Evolutionary conservation across 2,797 vertebrate species (phyloP).

Genomic region (Coregonus sp.): DNA sequence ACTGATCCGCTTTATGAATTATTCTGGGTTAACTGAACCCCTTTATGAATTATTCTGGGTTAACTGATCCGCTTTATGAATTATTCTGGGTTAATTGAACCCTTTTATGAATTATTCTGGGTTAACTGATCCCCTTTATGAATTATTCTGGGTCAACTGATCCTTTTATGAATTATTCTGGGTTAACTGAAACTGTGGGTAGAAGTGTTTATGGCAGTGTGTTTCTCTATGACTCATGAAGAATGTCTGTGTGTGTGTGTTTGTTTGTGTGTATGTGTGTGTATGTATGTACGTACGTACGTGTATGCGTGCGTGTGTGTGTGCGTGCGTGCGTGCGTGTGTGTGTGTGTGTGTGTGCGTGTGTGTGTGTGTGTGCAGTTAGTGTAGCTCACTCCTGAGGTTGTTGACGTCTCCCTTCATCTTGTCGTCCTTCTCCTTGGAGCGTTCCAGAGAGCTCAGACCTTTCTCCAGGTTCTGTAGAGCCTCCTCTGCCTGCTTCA

Average conservation of each 20-base stretch:
- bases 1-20: not conserved
- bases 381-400: constrained; percentile 85
- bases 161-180: not conserved
- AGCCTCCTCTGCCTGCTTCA: constrained; percentile 89
- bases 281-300: no score
- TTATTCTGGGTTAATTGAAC: not conserved
- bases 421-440: constrained; percentile 87
- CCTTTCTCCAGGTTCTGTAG: constrained; percentile 90
- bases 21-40: not conserved
- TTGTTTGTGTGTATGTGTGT: not conserved
- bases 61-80: not conserved
- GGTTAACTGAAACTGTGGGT: not conserved
- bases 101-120: no score
- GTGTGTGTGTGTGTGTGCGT: no score
- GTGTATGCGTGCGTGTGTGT: no score
- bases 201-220: not conserved
- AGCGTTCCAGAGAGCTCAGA: constrained; percentile 83
- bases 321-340: no score
- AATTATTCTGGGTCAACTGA: no score
- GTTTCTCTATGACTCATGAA: not conserved
- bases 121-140: no score
- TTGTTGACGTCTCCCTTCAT: constrained; percentile 94
- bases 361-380: not conserved
- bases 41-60: not conserved
- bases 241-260: no score